Evolutionary conservation across 1,140 invertebrate species (phyloP), one percentile per base, ranked within the genome.

Genomic region (Aporrectodea caliginosa): DNA sequence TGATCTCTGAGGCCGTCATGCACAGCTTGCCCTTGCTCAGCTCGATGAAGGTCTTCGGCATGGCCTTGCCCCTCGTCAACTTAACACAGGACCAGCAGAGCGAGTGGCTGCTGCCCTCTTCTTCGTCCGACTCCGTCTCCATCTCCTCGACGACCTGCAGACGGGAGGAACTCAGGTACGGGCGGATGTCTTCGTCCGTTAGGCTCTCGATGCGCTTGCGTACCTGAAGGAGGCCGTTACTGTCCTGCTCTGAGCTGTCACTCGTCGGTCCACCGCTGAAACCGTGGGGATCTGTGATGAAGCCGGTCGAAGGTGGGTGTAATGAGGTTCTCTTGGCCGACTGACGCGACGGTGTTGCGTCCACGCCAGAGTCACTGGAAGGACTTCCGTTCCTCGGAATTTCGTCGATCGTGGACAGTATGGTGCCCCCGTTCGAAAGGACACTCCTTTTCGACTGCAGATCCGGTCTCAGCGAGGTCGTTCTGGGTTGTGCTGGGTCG

Each of bases 1-100:
- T 75, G 31, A 75, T 31, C 12, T 73, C 71, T 1, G 72, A 75
- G 1, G 71, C 71, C 73, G 69, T 79, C 78, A 79, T 79, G 71
- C 71, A 58, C 43, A 58, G 43, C 22, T 58, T 58, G 43, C 43
- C 43, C 43, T 58, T 58, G 71, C 71, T 27, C 6, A 72, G 71
- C 27, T 72, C 71, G 31, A 27, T 29, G 71, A 72, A 72, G 2
- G 71, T 72, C 31, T 72, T 72, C 27, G 71, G 6, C 71, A 72
- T 72, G 31, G 6, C 78, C 16, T 32, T 71, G 70, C n/a, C 70
- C n/a, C 27, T 72, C 70, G n/a, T 72, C 70, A 58, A 22, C 43
- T 58, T 58, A 22, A 22, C 43, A 22, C 43, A 58, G 43, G 43
- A 58, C 6, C 43, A 6, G 43, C 43, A 58, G 6, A 58, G 43